phyloP scores from a whole-genome alignment of 1,140 invertebrate genomes.

The Pogonomyrmex barbatus region DNA sequence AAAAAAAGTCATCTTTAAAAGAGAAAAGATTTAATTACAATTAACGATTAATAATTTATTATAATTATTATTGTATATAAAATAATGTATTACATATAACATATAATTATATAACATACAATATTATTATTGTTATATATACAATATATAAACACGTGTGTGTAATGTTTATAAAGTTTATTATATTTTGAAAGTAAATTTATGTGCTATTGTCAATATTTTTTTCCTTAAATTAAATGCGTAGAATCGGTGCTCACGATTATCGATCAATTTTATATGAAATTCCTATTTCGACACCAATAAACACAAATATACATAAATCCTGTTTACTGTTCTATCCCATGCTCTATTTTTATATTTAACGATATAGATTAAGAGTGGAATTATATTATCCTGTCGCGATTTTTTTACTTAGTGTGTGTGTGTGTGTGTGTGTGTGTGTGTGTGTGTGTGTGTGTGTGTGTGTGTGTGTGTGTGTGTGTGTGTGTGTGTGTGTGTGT shows the following conservation, averaged over 20 bases:
- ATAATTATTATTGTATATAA: background rate
- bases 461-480: too few species aligned
- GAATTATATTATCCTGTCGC: background rate
- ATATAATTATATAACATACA: background rate
- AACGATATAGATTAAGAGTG: background rate
- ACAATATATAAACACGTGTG: background rate
- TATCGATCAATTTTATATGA: background rate
- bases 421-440: too few species aligned
- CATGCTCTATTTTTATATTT: background rate
- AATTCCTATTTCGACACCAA: background rate
- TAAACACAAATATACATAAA: background rate
- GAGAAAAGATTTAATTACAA: too few species aligned
- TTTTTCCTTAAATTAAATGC: background rate
- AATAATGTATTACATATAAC: background rate
- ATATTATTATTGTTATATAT: conserved; percentile 1
- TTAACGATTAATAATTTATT: conserved; percentile 7
- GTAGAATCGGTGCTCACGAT: background rate
- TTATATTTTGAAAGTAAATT: background rate
- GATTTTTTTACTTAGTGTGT: too few species aligned
- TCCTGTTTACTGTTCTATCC: background rate
- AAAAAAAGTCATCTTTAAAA: background rate
- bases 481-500: too few species aligned
- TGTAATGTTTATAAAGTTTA: background rate
- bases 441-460: too few species aligned
- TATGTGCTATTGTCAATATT: background rate